Evolutionary conservation across 1,140 invertebrate genomes (phyloP), one percentile per base, ranked within the genome.

Genomic region (Macrosteles quadrilineatus): DNA sequence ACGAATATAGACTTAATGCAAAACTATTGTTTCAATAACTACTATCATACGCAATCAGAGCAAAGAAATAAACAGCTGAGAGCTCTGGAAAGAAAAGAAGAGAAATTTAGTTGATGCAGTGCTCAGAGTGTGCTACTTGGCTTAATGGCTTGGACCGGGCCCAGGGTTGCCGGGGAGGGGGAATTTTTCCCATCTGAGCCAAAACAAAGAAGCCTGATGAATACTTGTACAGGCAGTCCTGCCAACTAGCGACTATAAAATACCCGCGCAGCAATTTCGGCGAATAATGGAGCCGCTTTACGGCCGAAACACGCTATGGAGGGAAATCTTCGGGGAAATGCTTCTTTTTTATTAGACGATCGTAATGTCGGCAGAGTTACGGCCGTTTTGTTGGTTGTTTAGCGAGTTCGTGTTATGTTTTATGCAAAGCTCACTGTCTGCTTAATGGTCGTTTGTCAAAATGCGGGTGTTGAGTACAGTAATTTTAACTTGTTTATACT

Each of bases 151-250:
- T 59, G 55, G 55, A 23, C 25, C 2, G 11, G 55, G 23, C 27
- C 55, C 55, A 59, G 25, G 27, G 21, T 59, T 59, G 25, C 27
- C n/a, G 23, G n/a, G 27, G 27, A 12, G 23, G 23, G 21, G 55
- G 25, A 9, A 9, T 19, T 59, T 59, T 59, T 59, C 23, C 55
- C 27, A n/a, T 27, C 12, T 23, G 27, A 59, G 55, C 55, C 55
- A 59, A 59, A 59, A 25, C 55, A 59, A 30, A 59, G 55, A 59
- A 23, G 55, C 55, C 27, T 59, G 55, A 59, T 59, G 55, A 59
- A 30, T 50, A 30, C 55, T 59, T 30, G 55, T 25, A 59, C 55
- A 29, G 27, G 55, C 12, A 59, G 21, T 2, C 14, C 11, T 59
- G 55, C 55, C 55, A 59, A 59, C 55, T 27, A 4, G 14, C 27